Percentiles rank a stretch among this genome's conserved stretches.
Evolutionary conservation across 1,140 invertebrate species (phyloP).

Genomic region (Drosophila willistoni): DNA sequence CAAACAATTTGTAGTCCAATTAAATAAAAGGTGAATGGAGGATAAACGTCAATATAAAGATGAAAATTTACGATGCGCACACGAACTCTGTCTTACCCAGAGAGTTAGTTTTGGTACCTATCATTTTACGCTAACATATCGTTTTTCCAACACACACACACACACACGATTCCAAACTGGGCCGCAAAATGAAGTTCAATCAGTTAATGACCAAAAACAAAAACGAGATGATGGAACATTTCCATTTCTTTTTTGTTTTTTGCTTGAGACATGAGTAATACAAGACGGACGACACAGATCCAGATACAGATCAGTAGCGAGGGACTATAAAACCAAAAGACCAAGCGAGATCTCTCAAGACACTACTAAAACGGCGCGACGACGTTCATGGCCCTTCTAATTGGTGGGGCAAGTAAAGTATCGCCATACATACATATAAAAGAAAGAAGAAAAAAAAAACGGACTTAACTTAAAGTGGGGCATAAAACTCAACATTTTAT

Average conservation of each 20-base stretch:
- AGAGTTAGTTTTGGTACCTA: neutral
- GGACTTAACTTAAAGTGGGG: conserved; percentile 53
- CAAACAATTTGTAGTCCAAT: conserved; percentile 56
- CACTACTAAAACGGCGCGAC: conserved; percentile 60
- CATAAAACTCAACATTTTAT: conserved; percentile 78
- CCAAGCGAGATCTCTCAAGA: conserved; percentile 48
- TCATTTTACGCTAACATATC: conserved; percentile 32
- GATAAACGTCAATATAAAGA: conserved; percentile 33
- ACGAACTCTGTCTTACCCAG: conserved; percentile 27
- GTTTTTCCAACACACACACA: conserved; percentile 46
- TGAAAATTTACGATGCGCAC: conserved; percentile 2
- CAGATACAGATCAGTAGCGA: conserved; percentile 78
- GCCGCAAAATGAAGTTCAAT: conserved; percentile 75
- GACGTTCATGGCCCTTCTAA: conserved; percentile 61
- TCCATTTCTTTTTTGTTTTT: conserved; percentile 54
- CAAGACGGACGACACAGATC: conserved; percentile 13
- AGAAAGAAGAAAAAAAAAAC: conserved; percentile 20
- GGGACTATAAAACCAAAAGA: conserved; percentile 68
- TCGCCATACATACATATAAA: conserved; percentile 4
- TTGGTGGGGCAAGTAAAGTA: conserved; percentile 58
- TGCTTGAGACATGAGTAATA: conserved; percentile 63
- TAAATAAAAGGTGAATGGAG: conserved; percentile 62
- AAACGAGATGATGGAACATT: conserved; percentile 63
- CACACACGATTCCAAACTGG: conserved; percentile 34
- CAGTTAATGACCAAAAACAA: conserved; percentile 73